Evolutionary conservation across 2,113 vertebrate genomes (phyloP).

Genomic region (Suricata suricatta): DNA sequence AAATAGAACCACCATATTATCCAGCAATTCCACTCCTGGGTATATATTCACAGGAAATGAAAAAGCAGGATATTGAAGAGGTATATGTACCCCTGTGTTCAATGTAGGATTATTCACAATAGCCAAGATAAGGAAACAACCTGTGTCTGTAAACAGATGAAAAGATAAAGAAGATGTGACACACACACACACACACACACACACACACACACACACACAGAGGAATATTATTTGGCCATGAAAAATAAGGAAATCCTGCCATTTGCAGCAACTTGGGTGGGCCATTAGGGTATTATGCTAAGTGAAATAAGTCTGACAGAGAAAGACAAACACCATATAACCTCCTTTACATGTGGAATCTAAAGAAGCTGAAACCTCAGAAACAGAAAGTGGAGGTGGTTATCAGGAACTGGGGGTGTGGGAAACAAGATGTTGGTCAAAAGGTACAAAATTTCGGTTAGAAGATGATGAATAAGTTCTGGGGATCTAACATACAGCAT

Average conservation of each 20-base stretch:
- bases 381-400: background rate
- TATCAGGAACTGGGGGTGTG: background rate
- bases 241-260: background rate
- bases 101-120: background rate
- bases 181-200: background rate
- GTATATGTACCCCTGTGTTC: background rate
- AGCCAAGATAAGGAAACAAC: background rate
- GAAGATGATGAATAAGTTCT: background rate
- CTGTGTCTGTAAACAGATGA: background rate
- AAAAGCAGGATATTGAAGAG: background rate
- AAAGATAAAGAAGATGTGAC: background rate
- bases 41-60: conserved; percentile 5
- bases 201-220: background rate
- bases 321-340: background rate
- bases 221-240: background rate
- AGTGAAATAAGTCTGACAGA: background rate
- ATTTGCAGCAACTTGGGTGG: background rate
- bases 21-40: background rate
- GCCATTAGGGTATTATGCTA: background rate
- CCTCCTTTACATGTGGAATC: background rate
- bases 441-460: background rate
- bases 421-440: background rate
- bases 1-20: background rate
- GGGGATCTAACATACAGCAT: too few species aligned
- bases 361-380: background rate